phyloP scores from a whole-genome alignment of 2,797 vertebrate genomes.

The Synanceia verrucosa region DNA sequence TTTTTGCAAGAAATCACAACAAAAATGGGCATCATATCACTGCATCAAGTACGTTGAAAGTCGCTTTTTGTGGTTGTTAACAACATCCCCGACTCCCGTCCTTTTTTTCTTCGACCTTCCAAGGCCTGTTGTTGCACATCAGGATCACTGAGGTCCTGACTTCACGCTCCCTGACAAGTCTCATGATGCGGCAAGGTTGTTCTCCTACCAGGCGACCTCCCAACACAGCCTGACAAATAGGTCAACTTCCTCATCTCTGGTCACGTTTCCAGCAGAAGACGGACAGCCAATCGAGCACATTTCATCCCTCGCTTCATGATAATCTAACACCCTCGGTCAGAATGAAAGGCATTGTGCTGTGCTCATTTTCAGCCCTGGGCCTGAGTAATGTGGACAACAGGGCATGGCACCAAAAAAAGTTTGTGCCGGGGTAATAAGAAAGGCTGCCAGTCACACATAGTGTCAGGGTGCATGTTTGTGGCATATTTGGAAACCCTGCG shows the following conservation, averaged over 20 bases:
- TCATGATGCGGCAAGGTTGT: conserved; percentile 56
- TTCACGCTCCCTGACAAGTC: conserved; percentile 50
- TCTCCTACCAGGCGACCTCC: conserved; percentile 42
- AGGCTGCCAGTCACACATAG: conserved; percentile 25
- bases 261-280: conserved; percentile 7
- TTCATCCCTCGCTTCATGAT: conserved; percentile 40
- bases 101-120: not conserved
- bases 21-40: not conserved
- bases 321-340: conserved; percentile 45
- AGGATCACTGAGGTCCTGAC: conserved; percentile 35
- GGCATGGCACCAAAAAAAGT: conserved; percentile 19
- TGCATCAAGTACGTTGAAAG: not conserved
- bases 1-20: not conserved
- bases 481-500: conserved; percentile 22
- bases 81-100: no score
- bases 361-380: conserved; percentile 39
- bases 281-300: conserved; percentile 38
- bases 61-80: not conserved
- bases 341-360: conserved; percentile 43
- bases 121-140: conserved; percentile 45
- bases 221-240: conserved; percentile 34
- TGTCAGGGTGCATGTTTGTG: conserved; percentile 33
- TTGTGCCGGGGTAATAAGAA: conserved; percentile 18
- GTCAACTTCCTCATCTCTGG: conserved; percentile 27
- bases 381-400: conserved; percentile 43